Evolutionary conservation across 2,888 invertebrate species (phyloP).

Genomic region (Cryptus viduatorius): DNA sequence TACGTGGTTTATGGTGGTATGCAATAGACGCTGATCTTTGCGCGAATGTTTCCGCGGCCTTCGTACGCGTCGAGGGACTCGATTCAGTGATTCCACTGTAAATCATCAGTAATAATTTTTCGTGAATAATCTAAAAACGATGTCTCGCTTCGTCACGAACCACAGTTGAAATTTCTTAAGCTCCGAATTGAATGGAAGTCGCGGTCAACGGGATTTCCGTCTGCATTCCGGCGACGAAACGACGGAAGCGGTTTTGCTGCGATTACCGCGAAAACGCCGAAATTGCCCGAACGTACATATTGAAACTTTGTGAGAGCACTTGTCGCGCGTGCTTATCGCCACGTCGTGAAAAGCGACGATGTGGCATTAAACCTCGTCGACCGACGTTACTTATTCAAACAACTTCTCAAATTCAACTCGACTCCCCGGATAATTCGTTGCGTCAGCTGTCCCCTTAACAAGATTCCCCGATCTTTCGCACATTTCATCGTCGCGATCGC

Average conservation of each 20-base stretch:
- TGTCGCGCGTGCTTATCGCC: constrained; percentile 62
- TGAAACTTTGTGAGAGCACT: constrained; percentile 18
- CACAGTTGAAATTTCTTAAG: constrained; percentile 8
- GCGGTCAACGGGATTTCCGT: constrained; percentile 60
- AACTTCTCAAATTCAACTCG: constrained; percentile 73
- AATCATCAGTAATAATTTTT: neutral
- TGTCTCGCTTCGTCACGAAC: neutral
- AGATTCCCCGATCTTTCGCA: constrained; percentile 67
- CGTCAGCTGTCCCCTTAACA: constrained; percentile 72
- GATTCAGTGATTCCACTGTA: neutral
- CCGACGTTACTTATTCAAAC: constrained; percentile 66
- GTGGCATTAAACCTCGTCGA: constrained; percentile 11
- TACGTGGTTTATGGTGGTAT: constrained; percentile 68
- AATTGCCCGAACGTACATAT: constrained; percentile 42
- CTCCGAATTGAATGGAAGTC: constrained; percentile 26
- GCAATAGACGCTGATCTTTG: constrained; percentile 63
- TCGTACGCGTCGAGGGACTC: constrained; percentile 30
- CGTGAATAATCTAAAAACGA: neutral
- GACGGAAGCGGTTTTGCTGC: constrained; percentile 56
- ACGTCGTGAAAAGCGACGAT: constrained; percentile 59
- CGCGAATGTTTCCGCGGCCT: constrained; percentile 73
- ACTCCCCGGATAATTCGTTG: constrained; percentile 72
- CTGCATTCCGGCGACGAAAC: constrained; percentile 3
- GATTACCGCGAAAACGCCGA: constrained; percentile 41
- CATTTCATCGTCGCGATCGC: constrained; percentile 54